A percentile compares a stretch with the other conserved stretches of the same genome.
phyloP scores from a whole-genome alignment of 1,140 invertebrate species.

The Tetramorium parvispinum region DNA sequence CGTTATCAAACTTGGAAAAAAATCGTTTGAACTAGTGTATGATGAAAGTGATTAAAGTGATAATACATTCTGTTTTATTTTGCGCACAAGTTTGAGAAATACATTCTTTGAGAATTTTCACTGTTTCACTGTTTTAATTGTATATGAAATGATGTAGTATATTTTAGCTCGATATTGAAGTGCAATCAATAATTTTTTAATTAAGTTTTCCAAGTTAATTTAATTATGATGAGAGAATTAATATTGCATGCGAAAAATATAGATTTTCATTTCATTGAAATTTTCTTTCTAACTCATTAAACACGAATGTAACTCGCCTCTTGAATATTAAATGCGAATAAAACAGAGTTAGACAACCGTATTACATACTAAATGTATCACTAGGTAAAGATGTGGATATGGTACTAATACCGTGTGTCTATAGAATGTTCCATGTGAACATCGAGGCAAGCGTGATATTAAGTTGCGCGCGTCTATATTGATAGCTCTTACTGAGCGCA shows the following conservation, averaged over 20 bases:
- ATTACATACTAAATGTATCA: constrained; percentile 16
- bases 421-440: neutral
- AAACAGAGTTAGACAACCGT: neutral
- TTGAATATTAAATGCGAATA: constrained; percentile 28
- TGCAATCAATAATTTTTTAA: neutral
- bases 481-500: constrained; percentile 39
- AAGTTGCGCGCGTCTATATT: constrained; percentile 8
- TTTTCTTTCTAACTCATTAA: neutral
- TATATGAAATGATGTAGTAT: neutral
- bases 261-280: neutral
- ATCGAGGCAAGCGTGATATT: neutral
- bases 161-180: neutral
- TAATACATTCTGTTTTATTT: neutral
- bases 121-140: constrained; percentile 3
- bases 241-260: neutral
- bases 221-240: neutral
- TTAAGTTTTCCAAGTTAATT: neutral
- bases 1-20: neutral
- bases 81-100: neutral
- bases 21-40: constrained; percentile 1
- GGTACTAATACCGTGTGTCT: constrained; percentile 5
- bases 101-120: neutral
- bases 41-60: neutral
- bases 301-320: neutral
- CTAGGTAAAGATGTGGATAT: neutral